A percentile compares a stretch with the other conserved stretches of the same genome.
Conservation (phyloP, 2,113 vertebrate species). For the Tapirus terrestris region DNA sequence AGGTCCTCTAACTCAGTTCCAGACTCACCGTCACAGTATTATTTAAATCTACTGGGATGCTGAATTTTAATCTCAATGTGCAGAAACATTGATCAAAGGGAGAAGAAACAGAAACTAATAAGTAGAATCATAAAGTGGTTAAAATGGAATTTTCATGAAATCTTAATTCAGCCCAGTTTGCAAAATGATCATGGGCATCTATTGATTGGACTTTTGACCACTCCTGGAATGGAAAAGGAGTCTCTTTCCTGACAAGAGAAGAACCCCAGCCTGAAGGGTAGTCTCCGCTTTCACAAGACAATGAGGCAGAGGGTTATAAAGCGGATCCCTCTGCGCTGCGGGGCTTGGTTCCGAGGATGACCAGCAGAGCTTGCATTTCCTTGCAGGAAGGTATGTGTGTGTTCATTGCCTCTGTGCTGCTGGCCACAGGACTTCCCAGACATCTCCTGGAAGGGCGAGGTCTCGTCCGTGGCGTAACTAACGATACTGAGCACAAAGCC, state of each 20-base stretch:
- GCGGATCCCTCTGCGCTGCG: accelerated
- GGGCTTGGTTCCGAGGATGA: not conserved
- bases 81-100: not conserved
- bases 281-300: not conserved
- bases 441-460: conserved; percentile 74
- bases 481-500: not conserved
- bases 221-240: too few relatives aligned
- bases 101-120: not conserved
- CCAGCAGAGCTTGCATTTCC: not conserved
- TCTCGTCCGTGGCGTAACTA: not conserved
- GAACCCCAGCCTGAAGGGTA: too few relatives aligned
- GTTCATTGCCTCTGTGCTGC: conserved; percentile 73
- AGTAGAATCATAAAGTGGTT: not conserved
- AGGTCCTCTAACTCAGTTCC: not conserved
- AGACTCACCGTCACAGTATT: not conserved
- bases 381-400: not conserved
- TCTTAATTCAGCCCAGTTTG: not conserved
- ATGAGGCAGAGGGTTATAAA: not conserved
- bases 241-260: not conserved
- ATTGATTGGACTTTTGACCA: not conserved
- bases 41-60: not conserved
- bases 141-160: not conserved
- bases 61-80: conserved; percentile 21
- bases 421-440: conserved; percentile 69
- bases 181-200: not conserved